Evolutionary conservation across 1,140 invertebrate genomes (phyloP), one percentile per base, ranked within the genome.

Genomic region (Aphis craccivora): DNA sequence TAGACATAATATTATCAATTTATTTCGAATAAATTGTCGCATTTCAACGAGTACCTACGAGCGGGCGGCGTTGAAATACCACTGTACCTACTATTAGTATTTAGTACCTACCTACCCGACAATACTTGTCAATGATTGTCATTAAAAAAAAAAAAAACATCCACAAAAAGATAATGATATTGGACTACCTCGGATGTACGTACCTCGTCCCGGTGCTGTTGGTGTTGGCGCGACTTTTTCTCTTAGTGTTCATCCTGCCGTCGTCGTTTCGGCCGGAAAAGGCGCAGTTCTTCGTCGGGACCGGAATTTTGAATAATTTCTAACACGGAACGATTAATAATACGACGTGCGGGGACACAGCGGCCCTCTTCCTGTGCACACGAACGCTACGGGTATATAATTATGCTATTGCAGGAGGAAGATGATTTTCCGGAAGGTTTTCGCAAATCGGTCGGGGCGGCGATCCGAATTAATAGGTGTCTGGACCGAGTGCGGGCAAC

Each of bases 201-300:
- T 60, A 93, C 91, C 91, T 93, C 45, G 90, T 48, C 35, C 91
- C 90, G 81, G 67, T 84, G 91, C 95, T 95, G 86, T 95, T 95
- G 94, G 95, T 96, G 43, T 95, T 94, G 94, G 95, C 95, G 94
- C 95, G 95, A 94, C 96, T 96, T 94, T 94, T 94, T 93, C 94
- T 94, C 76, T 94, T 96, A 95, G 96, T 96, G 94, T 95, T 96
- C 94, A 94, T 94, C 94, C 94, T 95, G 94, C 95, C 95, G 87
- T 93, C 93, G 87, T 93, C 93, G 95, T 95, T 95, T 95, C 95
- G 96, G 95, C 96, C 96, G 95, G 95, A 95, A 95, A 95, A 95
- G 95, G 95, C 95, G 95, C 95, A 95, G 95, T 96, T 95, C 95
- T 95, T 95, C 95, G 96, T 96, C 95, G 96, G 95, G 96, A 96